Evolutionary conservation across 2,888 invertebrate species (phyloP), one percentile per base, ranked within the genome.

Genomic region (Drosophila fulvimacula): DNA sequence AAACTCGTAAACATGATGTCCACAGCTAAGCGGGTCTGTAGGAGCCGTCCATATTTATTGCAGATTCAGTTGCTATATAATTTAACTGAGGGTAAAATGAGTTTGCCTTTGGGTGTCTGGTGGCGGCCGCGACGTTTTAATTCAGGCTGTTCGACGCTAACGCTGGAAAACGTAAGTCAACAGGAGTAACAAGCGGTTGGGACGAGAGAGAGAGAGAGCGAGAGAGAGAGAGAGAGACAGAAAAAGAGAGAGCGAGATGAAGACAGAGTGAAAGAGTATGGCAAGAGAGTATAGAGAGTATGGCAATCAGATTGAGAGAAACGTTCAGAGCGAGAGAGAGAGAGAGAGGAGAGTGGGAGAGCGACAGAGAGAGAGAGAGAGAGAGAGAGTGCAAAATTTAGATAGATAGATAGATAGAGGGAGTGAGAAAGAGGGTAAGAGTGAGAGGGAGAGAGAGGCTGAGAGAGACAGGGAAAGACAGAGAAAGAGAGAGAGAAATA

Each of bases 121-220:
- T 51, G 21, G 19, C 13, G 17, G 0, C 53, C 44, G 9, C 57
- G 32, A 15, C 55, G 61, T 9, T 49, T 10, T 1, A 52, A 38
- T n/a, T 63, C 75, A 9, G 73, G 56, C 10, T 73, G 65, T 19
- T 69, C 69, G 17, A 58, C 76, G 15, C 19, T 76, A 17, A 76
- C 76, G 46, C 56, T 76, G 13, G 58, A 76, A 5, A 76, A 76
- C 46, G 76, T 76, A 65, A 76, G 76, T 72, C 2, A 13, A 4
- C 9, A 9, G 4, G 34, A 4, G 13, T 9, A 44, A 15, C 44
- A 44, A 21, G 41, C 13, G 10, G 11, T 10, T 10, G 42, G 13
- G 48, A 30, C 24, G 30, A 11, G 5, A 9, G 17, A 17, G 3
- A 17, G 24, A 3, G 4, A 9, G 21, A 15, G 4, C 27, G 30